Base-by-base conservation (phyloP, 92 coral and sea anemone genomes). In the Bergia sp. region DNA sequence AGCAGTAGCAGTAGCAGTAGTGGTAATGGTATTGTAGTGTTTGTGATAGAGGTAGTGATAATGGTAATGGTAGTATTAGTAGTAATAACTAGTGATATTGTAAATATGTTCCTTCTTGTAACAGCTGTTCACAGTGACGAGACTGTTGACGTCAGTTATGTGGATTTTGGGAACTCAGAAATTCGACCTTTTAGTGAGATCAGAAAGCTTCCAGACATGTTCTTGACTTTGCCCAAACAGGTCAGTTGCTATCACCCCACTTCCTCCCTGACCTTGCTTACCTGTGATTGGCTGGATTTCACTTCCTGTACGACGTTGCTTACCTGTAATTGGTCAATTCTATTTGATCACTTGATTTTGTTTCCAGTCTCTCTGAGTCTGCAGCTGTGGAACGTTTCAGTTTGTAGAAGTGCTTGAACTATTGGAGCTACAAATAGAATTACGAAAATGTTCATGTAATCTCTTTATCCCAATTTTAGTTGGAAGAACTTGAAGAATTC, bases 131-230 rank as follows among this genome's bases (percentile, higher is more conserved):
- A 93, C 64, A 92, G 94, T 78, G 96, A 95, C 47, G 96, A 97
- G 86, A 89, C 93, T 16, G 97, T 92, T 2, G 90, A 92, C 47
- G 99, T 97, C 23, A 84, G 89, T 37, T 97, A 93, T 21, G 94
- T 97, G 76, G 99, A 97, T 89, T 97, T 96, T 89, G 99, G 99
- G 29, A 97, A 97, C 85, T 89, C 95, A 1, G 99, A 97, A 85
- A 91, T 77, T 58, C 86, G 91, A 75, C 95, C 99, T 5, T 97
- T 97, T 85, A 73, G 91, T 43, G 98, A 96, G 71, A 90, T 97
- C 77, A 90, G 99, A 85, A 96, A 96, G 65, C 92, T 97, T 2
- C 97, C 98, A 2, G 99, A 97, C 74, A 93, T 92, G 90, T 91
- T 94, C 78, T 79, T 93, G 8, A 89, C 85, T 45, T 90, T 97